These are phyloP conservation scores for Oxytorus armatus DNA, from an alignment of 2,888 invertebrate genomes.

Conservation along the genomic window DNA sequence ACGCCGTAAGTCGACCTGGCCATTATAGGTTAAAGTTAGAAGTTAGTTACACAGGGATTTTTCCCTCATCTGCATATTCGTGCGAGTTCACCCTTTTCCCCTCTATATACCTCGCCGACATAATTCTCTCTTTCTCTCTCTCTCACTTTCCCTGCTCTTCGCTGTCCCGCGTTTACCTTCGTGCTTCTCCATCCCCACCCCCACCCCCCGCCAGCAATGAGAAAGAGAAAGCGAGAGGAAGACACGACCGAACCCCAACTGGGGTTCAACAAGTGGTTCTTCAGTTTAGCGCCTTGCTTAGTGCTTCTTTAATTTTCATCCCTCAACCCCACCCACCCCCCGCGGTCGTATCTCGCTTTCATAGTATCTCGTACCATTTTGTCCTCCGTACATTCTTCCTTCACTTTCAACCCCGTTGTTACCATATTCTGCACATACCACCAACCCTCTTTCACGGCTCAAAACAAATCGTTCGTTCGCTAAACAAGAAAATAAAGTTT, in stretches of 20 bases:
- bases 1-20: constrained; percentile 63
- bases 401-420: constrained; percentile 20
- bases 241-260: constrained; percentile 64
- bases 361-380: constrained; percentile 23
- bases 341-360: constrained; percentile 61
- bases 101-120: too few relatives aligned
- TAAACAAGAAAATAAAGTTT: too few relatives aligned
- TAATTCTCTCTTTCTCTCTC: constrained; percentile 54
- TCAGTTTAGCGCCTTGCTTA: constrained; percentile 83
- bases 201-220: constrained; percentile 69
- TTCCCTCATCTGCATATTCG: constrained; percentile 83
- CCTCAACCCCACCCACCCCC: constrained; percentile 60
- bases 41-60: constrained; percentile 82
- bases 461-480: too few relatives aligned
- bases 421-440: background rate
- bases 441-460: background rate
- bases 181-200: constrained; percentile 67
- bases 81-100: constrained; percentile 68
- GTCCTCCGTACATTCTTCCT: constrained; percentile 36
- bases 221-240: constrained; percentile 55
- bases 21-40: constrained; percentile 81
- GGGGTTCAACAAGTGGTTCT: constrained; percentile 84
- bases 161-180: constrained; percentile 58
- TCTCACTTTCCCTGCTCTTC: constrained; percentile 54
- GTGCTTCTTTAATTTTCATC: constrained; percentile 83